Conservation (phyloP, 1,140 invertebrate genomes). For the Bacillus rossius region DNA sequence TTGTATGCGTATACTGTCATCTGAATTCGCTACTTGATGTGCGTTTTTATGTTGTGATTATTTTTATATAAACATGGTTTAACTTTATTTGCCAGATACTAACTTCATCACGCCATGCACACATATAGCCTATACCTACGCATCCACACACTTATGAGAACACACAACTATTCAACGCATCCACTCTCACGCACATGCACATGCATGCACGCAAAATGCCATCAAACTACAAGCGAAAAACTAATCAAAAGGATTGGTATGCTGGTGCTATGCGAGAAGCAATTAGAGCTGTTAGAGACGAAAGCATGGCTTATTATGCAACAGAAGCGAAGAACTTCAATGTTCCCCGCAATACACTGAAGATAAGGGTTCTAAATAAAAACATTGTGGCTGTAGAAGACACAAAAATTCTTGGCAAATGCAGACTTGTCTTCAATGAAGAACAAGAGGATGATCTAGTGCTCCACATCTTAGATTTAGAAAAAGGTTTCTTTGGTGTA, state of each 20-base stretch:
- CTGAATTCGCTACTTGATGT: too few relatives aligned
- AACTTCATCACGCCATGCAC: too few relatives aligned
- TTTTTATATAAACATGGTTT: too few relatives aligned
- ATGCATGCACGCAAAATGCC: too few relatives aligned
- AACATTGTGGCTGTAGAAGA: neutral
- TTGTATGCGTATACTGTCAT: too few relatives aligned
- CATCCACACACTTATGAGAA: too few relatives aligned
- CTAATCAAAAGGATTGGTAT: neutral
- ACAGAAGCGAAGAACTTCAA: neutral
- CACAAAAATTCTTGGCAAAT: conserved; percentile 8
- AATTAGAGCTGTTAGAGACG: neutral
- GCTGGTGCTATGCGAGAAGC: neutral
- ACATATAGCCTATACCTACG: too few relatives aligned
- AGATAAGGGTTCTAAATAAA: neutral
- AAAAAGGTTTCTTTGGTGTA: conserved; percentile 7
- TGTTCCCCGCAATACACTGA: neutral
- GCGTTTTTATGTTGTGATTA: too few relatives aligned
- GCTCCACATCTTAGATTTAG: conserved; percentile 1
- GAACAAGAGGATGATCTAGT: conserved; percentile 1
- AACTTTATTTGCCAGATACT: too few relatives aligned
- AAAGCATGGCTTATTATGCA: neutral
- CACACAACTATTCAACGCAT: too few relatives aligned
- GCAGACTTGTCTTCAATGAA: conserved; percentile 4
- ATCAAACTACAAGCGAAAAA: conserved; percentile 2
- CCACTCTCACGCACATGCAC: too few relatives aligned